phyloP scores from a whole-genome alignment of 1,140 invertebrate genomes.

The Babylonia areolata region DNA sequence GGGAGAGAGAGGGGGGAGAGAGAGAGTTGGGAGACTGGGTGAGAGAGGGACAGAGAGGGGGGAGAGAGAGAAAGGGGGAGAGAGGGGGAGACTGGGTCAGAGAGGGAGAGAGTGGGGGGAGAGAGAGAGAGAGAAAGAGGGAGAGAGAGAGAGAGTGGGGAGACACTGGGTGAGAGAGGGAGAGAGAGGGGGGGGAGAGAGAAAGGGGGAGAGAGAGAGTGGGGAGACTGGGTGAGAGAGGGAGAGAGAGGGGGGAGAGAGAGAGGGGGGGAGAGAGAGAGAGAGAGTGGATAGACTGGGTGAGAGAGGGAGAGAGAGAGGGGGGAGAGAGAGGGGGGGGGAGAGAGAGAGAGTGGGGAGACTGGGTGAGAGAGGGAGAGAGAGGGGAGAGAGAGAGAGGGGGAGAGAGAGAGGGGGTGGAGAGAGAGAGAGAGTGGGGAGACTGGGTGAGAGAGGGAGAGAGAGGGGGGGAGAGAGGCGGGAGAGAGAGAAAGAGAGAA shows the following conservation, averaged over 20 bases:
- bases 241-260: not conserved
- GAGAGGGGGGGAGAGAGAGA: not conserved
- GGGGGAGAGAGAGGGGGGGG: no score
- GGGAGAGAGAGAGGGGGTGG: not conserved
- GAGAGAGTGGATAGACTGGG: not conserved
- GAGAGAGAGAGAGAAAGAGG: not conserved
- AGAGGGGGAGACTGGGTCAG: not conserved
- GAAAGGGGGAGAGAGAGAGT: not conserved
- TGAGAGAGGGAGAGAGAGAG: constrained; percentile 12
- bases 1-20: not conserved
- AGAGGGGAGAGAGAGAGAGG: not conserved
- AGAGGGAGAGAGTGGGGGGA: not conserved
- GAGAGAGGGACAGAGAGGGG: not conserved
- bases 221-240: not conserved
- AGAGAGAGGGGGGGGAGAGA: not conserved
- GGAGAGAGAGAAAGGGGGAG: not conserved
- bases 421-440: not conserved
- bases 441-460: not conserved
- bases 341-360: not conserved
- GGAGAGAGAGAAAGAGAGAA: not conserved
- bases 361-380: not conserved
- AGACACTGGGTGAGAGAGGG: not conserved
- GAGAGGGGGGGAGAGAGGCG: not conserved
- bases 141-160: not conserved
- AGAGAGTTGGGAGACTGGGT: not conserved